phyloP scores from a whole-genome alignment of 2,113 vertebrate genomes.

The Rhea americana region DNA sequence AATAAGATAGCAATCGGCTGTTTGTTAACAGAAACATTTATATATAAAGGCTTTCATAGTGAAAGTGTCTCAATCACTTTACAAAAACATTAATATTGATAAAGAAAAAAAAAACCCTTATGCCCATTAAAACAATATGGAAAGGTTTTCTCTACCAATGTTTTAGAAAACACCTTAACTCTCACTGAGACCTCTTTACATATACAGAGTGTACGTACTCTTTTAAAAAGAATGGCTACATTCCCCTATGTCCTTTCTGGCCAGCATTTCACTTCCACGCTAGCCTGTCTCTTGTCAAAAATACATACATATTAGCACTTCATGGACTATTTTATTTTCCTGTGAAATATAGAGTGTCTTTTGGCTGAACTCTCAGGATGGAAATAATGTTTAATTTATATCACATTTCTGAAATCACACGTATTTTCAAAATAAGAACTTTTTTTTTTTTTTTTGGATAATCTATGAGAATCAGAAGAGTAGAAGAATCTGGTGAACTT shows the following conservation, averaged over 20 bases:
- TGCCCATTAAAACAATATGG: neutral
- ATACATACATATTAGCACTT: neutral
- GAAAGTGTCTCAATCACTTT: neutral
- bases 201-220: neutral
- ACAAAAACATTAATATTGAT: neutral
- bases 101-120: neutral
- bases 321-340: conserved; percentile 36
- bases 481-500: neutral
- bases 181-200: neutral
- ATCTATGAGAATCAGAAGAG: neutral
- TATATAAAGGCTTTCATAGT: neutral
- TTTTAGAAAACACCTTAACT: neutral
- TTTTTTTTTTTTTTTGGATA: neutral
- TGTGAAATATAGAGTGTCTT: conserved; percentile 35
- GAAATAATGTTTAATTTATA: conserved; percentile 58
- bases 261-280: neutral
- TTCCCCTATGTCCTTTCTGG: neutral
- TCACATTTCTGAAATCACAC: neutral
- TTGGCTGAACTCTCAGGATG: conserved; percentile 49
- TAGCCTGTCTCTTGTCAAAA: conserved; percentile 45
- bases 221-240: neutral
- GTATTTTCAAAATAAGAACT: conserved; percentile 28
- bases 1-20: neutral
- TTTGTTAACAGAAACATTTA: neutral
- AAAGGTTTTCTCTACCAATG: neutral